Evolutionary conservation across 2,797 vertebrate species (phyloP).

Genomic region (Synanceia verrucosa): DNA sequence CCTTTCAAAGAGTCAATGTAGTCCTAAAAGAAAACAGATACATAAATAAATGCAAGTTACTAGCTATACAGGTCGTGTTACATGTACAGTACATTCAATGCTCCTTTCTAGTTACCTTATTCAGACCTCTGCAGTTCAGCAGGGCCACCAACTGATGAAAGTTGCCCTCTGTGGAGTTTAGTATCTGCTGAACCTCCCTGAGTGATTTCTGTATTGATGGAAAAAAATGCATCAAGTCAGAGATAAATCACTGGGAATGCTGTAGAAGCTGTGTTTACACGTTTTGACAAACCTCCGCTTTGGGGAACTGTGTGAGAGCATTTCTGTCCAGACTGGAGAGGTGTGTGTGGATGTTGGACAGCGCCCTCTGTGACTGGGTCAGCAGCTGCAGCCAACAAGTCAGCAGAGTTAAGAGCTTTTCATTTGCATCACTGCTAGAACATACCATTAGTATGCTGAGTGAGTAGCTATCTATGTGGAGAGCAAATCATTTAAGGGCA

Average conservation of each 20-base stretch:
- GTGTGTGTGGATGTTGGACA: slow-evolving; percentile 92
- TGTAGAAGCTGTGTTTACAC: background rate
- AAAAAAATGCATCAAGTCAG: background rate
- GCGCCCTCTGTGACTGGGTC: slow-evolving; percentile 91
- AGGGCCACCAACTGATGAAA: slow-evolving; percentile 93
- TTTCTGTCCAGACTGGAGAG: slow-evolving; percentile 90
- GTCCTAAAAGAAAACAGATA: slow-evolving; percentile 76
- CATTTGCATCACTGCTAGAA: slow-evolving; percentile 18
- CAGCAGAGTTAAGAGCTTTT: slow-evolving; percentile 12
- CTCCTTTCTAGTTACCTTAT: slow-evolving; percentile 84
- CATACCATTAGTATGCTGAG: slow-evolving; percentile 16
- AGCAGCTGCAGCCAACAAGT: slow-evolving; percentile 77
- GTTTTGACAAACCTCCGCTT: slow-evolving; percentile 83
- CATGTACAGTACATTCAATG: background rate
- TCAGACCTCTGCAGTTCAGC: slow-evolving; percentile 90
- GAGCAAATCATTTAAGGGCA: slow-evolving; percentile 20
- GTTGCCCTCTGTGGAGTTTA: slow-evolving; percentile 91
- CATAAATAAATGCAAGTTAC: too few relatives aligned
- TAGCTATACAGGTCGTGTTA: background rate
- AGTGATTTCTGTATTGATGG: slow-evolving; percentile 83
- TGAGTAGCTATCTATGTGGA: background rate
- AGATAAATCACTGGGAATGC: background rate
- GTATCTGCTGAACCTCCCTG: slow-evolving; percentile 89
- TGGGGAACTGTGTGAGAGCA: slow-evolving; percentile 88
- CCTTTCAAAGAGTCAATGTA: slow-evolving; percentile 91